Percentiles rank a stretch among this genome's conserved stretches.
Conservation (phyloP, 64 coral and sea anemone species). For the Exaiptasia diaphana region DNA sequence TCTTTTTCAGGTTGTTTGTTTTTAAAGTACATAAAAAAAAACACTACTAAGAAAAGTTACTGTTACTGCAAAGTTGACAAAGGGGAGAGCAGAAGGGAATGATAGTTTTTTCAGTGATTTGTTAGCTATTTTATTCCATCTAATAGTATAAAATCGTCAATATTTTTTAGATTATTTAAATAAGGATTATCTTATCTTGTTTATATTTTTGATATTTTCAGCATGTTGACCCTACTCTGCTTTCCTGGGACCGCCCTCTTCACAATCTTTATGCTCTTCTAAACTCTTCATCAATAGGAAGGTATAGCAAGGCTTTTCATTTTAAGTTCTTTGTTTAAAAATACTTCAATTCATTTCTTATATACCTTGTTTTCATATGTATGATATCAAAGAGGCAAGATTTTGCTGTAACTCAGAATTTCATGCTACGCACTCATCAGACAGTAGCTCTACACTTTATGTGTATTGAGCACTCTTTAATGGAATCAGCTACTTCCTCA, state of each 20-base stretch:
- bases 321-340: too few relatives aligned
- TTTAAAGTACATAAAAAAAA: too few relatives aligned
- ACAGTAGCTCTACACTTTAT: neutral
- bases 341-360: too few relatives aligned
- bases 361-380: neutral
- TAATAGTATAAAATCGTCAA: too few relatives aligned
- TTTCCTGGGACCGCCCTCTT: slow-evolving; percentile 66
- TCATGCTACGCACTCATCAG: neutral
- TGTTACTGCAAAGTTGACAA: too few relatives aligned
- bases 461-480: neutral
- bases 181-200: too few relatives aligned
- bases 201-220: neutral
- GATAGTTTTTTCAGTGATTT: too few relatives aligned
- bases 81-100: too few relatives aligned
- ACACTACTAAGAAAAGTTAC: too few relatives aligned
- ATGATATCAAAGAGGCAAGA: neutral
- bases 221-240: slow-evolving; percentile 60
- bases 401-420: neutral
- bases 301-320: neutral
- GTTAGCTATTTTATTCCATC: too few relatives aligned
- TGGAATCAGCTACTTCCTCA: neutral
- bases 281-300: slow-evolving; percentile 31
- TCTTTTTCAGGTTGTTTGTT: too few relatives aligned
- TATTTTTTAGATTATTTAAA: too few relatives aligned
- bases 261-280: slow-evolving; percentile 85